These are phyloP conservation scores for Myotis findleyi DNA, from an alignment of 2,797 vertebrate genomes.

Conservation along the genomic window DNA sequence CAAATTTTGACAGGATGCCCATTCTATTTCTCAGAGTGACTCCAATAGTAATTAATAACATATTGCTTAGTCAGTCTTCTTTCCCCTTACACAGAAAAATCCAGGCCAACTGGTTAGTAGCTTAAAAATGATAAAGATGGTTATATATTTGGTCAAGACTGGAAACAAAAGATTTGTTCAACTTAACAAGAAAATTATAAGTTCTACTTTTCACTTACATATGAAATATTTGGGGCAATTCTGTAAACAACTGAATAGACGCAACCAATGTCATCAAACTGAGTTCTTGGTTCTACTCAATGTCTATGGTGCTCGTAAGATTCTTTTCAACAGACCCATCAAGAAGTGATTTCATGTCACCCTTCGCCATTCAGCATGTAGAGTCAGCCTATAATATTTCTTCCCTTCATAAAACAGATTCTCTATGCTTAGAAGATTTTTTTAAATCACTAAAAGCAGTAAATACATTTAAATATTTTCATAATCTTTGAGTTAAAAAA, in stretches of 20 bases:
- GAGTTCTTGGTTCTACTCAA: background rate
- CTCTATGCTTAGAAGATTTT: background rate
- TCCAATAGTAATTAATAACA: constrained; percentile 8
- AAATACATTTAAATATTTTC: constrained; percentile 47
- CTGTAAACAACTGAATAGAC: background rate
- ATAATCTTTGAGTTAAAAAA: background rate
- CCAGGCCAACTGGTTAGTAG: background rate
- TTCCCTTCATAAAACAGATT: constrained; percentile 8
- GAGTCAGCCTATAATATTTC: background rate
- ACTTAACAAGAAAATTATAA: background rate
- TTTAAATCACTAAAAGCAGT: background rate
- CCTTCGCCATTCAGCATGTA: background rate
- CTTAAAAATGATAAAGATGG: constrained; percentile 31
- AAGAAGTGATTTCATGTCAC: background rate
- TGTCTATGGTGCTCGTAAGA: background rate
- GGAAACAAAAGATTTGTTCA: constrained; percentile 8
- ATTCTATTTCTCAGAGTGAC: background rate
- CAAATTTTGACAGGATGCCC: background rate
- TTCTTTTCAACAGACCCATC: background rate
- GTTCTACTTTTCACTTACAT: constrained; percentile 17
- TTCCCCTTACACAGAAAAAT: constrained; percentile 35
- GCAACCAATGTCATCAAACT: background rate
- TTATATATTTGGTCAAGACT: constrained; percentile 13
- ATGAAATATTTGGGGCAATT: background rate
- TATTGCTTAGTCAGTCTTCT: background rate